Evolutionary conservation across 2,113 vertebrate species (phyloP), one percentile per base, ranked within the genome.

Genomic region (Hippocampus zosterae): DNA sequence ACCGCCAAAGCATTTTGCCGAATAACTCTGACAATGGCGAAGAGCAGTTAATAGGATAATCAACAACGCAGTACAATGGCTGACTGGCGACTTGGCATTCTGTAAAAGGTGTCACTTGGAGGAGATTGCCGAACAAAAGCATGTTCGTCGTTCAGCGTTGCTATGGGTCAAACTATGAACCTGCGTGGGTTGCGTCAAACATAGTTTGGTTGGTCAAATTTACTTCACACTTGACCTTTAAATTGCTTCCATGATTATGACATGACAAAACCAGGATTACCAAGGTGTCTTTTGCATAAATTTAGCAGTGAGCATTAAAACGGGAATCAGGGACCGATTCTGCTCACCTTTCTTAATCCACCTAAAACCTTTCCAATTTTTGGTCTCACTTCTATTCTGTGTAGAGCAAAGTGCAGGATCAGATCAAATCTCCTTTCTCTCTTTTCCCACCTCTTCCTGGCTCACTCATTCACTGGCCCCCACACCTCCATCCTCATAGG

Each of bases 351-450:
- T 59, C 33, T 63, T 63, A 44, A 44, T 44, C 62, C 41, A 48
- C 19, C 53, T 33, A 33, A n/a, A 67, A 52, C 56, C 69, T 71
- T 83, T 61, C 63, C 80, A 61, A 75, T 68, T 72, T 41, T 8
- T 74, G 16, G 33, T 11, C 69, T 55, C 68, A 40, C 64, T 67
- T 11, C 64, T 72, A 68, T 71, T 68, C 62, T 74, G 76, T 73
- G 73, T 73, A 67, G 69, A 80, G 72, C 69, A 75, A 77, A 79
- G 73, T 73, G 55, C 53, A 77, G 81, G 87, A 87, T 89, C 76
- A 90, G 85, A 78, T 79, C 15, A 44, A 64, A 33, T 68, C 61
- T 61, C 40, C 50, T 44, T 63, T 68, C 60, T 19, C 64, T 67
- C 21, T 66, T 68, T 66, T 66, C 68, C 57, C 56, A 37, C 33